Base-by-base conservation (phyloP, 1,140 invertebrate genomes). In the Pogonomyrmex barbatus region DNA sequence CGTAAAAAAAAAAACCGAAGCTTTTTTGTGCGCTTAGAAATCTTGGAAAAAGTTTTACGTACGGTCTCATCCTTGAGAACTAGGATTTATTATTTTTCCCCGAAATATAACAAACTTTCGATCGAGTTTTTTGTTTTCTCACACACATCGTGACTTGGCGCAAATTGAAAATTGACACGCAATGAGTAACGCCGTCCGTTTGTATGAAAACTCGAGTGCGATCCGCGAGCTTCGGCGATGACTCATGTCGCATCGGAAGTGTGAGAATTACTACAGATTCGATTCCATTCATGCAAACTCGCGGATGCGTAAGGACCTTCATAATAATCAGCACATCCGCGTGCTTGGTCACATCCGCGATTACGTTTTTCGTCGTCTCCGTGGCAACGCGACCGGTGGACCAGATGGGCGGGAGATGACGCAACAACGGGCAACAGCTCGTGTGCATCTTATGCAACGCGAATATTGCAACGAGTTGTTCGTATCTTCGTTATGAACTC, bases 241-340 rank as follows among this genome's bases (percentile, higher is more conserved):
- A 82, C 50, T 78, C 58, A 67, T 65, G 24, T 79, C 58, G 42
- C 60, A 30, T 67, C 42, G 58, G 50, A 81, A 56, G 79, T 68
- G 42, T 73, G 67, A 73, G 79, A 62, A 73, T 83, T 73, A 83
- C 79, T 82, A 82, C 54, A 52, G 42, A 83, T 83, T 83, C 17
- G 54, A 60, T 75, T 73, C 54, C 79, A 83, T 83, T 83, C 79
- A 83, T 83, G 54, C 42, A 17, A 47, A 39, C 42, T 56, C 52
- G 52, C 47, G 30, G 36, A 70, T 33, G 54, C 30, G 42, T 33
- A 56, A 50, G 68, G 42, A 60, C 42, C 30, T 10, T 24, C 30
- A 30, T 47, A n/a, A 70, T 39, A 70, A 60, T 50, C 67, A 1
- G 39, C 54, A 33, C 67, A 71, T 83, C 65, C 52, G 78, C 24